These are phyloP conservation scores for Silurus aristotelis DNA, from an alignment of 2,797 vertebrate genomes.

Conservation along the genomic window DNA sequence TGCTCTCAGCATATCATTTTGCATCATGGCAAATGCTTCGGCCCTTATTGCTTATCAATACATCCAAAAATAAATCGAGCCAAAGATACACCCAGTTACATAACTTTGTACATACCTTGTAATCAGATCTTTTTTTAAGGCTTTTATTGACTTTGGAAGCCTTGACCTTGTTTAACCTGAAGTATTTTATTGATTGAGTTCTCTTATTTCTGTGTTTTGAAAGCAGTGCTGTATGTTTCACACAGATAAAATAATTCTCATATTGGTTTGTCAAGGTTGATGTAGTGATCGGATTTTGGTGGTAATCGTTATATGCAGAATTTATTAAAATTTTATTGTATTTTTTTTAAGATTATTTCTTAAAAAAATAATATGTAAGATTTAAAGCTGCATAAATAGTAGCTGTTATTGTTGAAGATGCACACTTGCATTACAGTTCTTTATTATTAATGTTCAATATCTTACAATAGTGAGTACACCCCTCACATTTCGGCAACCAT, in stretches of 20 bases:
- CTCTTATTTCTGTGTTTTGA: background rate
- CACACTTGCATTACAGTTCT: too few species aligned
- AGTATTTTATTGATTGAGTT: background rate
- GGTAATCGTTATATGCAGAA: background rate
- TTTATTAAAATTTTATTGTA: background rate
- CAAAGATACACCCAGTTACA: background rate
- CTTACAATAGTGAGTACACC: too few species aligned
- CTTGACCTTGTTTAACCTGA: constrained; percentile 1
- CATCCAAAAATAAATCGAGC: constrained; percentile 17
- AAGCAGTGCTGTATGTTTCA: background rate
- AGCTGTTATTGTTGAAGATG: too few species aligned
- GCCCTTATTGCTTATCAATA: constrained; percentile 21
- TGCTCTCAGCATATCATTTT: constrained; percentile 17
- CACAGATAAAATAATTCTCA: background rate
- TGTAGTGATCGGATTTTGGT: background rate
- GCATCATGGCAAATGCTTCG: background rate
- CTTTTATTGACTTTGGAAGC: background rate
- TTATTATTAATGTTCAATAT: too few species aligned
- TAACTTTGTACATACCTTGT: constrained; percentile 11
- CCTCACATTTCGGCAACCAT: too few species aligned
- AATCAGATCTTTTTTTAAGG: background rate
- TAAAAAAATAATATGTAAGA: too few species aligned
- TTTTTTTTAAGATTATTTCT: background rate
- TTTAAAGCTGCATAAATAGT: too few species aligned
- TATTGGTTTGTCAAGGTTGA: background rate